These are phyloP conservation scores for Leucania comma DNA, from an alignment of 2,888 invertebrate genomes.

Conservation along the genomic window DNA sequence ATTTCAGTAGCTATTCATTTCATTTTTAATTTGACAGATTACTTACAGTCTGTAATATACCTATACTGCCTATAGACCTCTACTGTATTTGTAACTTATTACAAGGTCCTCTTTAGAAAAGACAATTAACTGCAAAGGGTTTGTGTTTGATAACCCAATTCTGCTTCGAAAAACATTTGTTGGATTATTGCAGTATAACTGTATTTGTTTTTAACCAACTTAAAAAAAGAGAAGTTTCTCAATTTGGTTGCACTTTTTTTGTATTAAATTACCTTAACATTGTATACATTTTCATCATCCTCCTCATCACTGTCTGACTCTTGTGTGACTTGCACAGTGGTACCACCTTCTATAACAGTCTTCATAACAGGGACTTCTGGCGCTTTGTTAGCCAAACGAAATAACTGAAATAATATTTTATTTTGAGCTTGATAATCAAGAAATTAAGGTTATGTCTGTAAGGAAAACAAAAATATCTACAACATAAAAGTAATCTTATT, in stretches of 20 bases:
- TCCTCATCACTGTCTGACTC: constrained; percentile 82
- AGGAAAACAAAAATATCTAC: not conserved
- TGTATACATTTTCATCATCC: constrained; percentile 83
- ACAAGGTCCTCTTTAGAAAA: no score
- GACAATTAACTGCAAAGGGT: no score
- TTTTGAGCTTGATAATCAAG: not conserved
- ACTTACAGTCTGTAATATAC: no score
- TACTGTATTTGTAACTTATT: no score
- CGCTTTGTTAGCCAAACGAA: constrained; percentile 54
- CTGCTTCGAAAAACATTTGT: not conserved
- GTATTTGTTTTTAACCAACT: not conserved
- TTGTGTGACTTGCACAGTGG: constrained; percentile 83
- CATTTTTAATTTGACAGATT: no score
- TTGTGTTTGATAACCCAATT: no score
- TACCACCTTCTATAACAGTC: constrained; percentile 79
- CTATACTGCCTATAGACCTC: no score
- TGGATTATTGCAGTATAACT: not conserved
- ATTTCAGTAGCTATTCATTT: no score
- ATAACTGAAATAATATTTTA: constrained; percentile 63
- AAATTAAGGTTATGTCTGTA: not conserved
- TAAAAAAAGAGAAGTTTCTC: no score
- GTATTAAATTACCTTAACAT: constrained; percentile 77
- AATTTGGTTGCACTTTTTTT: no score
- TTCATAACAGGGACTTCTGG: constrained; percentile 73
- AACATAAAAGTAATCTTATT: not conserved